phyloP scores from a whole-genome alignment of 1,140 invertebrate genomes.

The Wiebesia pumilae region DNA sequence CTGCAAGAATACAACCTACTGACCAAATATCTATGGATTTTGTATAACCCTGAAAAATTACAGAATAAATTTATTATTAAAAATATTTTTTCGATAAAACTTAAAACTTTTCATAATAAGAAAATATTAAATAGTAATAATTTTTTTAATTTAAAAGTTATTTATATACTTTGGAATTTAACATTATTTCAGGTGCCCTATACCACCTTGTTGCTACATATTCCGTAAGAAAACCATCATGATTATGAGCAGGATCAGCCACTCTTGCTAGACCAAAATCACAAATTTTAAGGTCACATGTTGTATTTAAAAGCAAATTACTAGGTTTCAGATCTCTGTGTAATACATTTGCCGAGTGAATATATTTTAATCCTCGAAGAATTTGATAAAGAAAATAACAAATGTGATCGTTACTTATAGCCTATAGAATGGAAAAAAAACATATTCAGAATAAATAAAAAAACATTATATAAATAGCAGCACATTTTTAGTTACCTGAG shows the following conservation, averaged over 20 bases:
- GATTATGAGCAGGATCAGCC: conserved; percentile 99
- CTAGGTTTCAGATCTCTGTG: conserved; percentile 99
- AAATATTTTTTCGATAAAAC: not conserved
- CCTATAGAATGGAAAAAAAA: conserved; percentile 77
- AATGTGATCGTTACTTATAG: conserved; percentile 98
- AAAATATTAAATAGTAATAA: not conserved
- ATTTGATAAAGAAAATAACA: conserved; percentile 99
- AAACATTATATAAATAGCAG: not conserved
- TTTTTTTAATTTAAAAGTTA: conserved; percentile 18
- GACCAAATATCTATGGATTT: conserved; percentile 99
- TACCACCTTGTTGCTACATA: conserved; percentile 99
- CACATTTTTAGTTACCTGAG: conserved; percentile 83
- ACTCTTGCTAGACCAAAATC: conserved; percentile 95
- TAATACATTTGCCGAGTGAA: conserved; percentile 99
- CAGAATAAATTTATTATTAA: not conserved
- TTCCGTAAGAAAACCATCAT: conserved; percentile 99
- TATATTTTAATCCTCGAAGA: conserved; percentile 98
- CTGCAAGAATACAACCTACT: conserved; percentile 99
- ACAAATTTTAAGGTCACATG: conserved; percentile 98
- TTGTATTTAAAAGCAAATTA: conserved; percentile 98
- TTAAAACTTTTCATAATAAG: conserved; percentile 29
- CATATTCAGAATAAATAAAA: not conserved
- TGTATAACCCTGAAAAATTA: conserved; percentile 89
- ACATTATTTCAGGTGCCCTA: conserved; percentile 98
- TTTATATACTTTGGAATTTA: conserved; percentile 90